phyloP scores from a whole-genome alignment of 2,113 vertebrate species.

The Scartelaos histophorus region DNA sequence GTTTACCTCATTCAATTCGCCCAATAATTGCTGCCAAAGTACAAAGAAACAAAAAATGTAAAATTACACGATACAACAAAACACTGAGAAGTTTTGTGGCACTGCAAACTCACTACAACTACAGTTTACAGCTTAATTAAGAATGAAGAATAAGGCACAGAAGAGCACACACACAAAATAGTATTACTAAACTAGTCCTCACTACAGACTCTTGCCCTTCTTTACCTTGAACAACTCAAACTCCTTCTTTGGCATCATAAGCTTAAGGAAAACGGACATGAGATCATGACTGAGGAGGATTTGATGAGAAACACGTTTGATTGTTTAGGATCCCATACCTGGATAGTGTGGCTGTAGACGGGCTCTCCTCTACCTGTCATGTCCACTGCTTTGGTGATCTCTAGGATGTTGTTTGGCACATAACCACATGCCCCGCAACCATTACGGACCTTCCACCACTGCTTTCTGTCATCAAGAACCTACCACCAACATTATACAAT shows the following conservation, averaged over 20 bases:
- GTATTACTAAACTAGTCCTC: conserved; percentile 6
- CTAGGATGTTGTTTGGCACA: conserved; percentile 98
- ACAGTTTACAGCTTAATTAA: not conserved
- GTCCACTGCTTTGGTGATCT: conserved; percentile 80
- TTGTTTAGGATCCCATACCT: conserved; percentile 74
- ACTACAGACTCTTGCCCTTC: not conserved
- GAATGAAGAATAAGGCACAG: not conserved
- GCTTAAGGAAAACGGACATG: conserved; percentile 71
- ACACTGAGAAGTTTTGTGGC: conserved; percentile 6
- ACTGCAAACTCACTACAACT: conserved; percentile 24
- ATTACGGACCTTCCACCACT: conserved; percentile 97
- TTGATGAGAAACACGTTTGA: not conserved
- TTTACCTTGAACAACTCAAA: conserved; percentile 99
- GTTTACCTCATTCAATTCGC: conserved; percentile 97
- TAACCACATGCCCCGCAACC: conserved; percentile 84
- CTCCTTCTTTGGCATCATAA: conserved; percentile 99
- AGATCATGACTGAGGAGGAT: not conserved
- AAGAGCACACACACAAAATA: conserved; percentile 22
- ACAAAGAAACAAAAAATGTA: conserved; percentile 61
- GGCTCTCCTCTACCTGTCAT: conserved; percentile 79
- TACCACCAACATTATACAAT: conserved; percentile 54
- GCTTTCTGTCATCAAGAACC: conserved; percentile 94
- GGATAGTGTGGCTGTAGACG: conserved; percentile 89
- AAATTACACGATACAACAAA: conserved; percentile 21
- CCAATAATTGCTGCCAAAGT: conserved; percentile 89